These are phyloP conservation scores for Raja brachyura DNA, from an alignment of 2,113 vertebrate genomes.

Conservation along the genomic window DNA sequence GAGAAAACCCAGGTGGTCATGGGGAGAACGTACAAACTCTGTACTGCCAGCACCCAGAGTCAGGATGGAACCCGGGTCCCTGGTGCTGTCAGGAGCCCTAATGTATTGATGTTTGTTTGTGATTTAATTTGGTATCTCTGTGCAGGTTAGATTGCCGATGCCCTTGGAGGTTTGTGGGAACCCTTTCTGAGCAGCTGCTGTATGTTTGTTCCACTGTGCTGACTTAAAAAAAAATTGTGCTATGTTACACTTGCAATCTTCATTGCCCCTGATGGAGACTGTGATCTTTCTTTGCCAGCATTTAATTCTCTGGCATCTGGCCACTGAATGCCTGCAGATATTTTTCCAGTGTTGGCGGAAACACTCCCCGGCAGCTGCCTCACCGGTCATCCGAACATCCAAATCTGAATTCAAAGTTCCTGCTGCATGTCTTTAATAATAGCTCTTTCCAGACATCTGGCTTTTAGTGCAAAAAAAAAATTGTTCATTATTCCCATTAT, in stretches of 20 bases:
- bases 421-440: slow-evolving; percentile 27
- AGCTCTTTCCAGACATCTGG: slow-evolving; percentile 30
- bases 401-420: slow-evolving; percentile 29
- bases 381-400: slow-evolving; percentile 10
- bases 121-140: not conserved
- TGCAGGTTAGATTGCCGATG: not conserved
- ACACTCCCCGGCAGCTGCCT: not conserved
- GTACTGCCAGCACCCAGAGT: no score
- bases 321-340: slow-evolving; percentile 21
- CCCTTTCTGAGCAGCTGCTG: not conserved
- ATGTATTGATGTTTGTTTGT: not conserved
- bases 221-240: not conserved
- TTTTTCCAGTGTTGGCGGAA: slow-evolving; percentile 4
- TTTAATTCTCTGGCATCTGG: slow-evolving; percentile 31
- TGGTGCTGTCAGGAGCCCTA: no score
- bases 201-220: not conserved
- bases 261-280: not conserved
- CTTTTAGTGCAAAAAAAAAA: not conserved
- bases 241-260: slow-evolving; percentile 8
- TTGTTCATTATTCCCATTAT: not conserved
- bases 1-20: no score
- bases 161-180: not conserved
- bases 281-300: not conserved
- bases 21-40: no score
- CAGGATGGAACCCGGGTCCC: no score